phyloP scores from a whole-genome alignment of 2,888 invertebrate genomes.

The Lepidochrysops patricia region DNA sequence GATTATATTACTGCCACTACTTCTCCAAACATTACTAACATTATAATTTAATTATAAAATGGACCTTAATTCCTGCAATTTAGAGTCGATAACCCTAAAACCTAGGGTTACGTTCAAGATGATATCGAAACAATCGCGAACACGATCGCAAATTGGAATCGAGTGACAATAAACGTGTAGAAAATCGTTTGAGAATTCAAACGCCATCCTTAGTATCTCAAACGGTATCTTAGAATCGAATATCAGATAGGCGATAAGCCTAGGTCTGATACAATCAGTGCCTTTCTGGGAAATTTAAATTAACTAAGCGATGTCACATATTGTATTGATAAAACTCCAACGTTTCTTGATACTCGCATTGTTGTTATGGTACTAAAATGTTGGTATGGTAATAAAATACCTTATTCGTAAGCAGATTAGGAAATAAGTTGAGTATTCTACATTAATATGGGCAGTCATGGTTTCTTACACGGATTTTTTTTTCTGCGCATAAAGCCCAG shows the following conservation, averaged over 20 bases:
- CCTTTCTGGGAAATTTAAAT: constrained; percentile 44
- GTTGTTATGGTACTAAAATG: background rate
- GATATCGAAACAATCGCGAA: constrained; percentile 27
- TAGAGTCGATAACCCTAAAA: background rate
- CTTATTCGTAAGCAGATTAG: too few relatives aligned
- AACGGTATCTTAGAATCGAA: constrained; percentile 41
- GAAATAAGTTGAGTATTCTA: too few relatives aligned
- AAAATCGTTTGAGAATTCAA: constrained; percentile 47
- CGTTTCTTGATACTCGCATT: background rate
- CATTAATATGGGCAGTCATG: too few relatives aligned
- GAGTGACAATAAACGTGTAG: constrained; percentile 35
- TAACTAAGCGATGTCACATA: constrained; percentile 24
- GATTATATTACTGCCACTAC: background rate
- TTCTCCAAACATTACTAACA: background rate
- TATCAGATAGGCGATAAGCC: constrained; percentile 50
- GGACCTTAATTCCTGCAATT: background rate
- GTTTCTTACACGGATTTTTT: too few relatives aligned
- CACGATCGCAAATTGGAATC: constrained; percentile 45
- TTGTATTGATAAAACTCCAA: background rate
- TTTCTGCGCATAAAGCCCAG: too few relatives aligned
- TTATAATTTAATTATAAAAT: background rate
- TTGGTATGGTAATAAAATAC: too few relatives aligned
- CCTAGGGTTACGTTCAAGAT: constrained; percentile 2
- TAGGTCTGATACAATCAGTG: constrained; percentile 48
- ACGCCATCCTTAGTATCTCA: constrained; percentile 29